phyloP scores from a whole-genome alignment of 2,888 invertebrate genomes.

The Rhingia campestris region DNA sequence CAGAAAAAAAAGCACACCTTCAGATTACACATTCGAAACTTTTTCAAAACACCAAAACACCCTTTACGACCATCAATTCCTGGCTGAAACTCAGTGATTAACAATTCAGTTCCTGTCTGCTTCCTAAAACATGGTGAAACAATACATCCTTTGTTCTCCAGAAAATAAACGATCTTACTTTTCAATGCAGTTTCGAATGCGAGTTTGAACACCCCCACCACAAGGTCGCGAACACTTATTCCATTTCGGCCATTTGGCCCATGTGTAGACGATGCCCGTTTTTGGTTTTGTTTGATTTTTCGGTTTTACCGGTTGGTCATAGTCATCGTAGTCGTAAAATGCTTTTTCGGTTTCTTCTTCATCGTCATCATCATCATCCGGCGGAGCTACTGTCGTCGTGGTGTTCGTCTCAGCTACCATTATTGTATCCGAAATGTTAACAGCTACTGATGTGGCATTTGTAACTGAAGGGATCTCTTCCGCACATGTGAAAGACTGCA shows the following conservation, averaged over 20 bases:
- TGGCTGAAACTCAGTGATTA: conserved; percentile 74
- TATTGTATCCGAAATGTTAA: not conserved
- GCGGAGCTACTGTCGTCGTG: not conserved
- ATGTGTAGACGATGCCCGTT: conserved; percentile 81
- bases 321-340: conserved; percentile 76
- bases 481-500: not conserved
- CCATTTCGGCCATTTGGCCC: conserved; percentile 90
- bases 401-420: not conserved
- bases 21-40: conserved; percentile 92
- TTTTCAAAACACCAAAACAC: conserved; percentile 89
- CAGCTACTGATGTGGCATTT: not conserved
- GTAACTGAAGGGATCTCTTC: conserved; percentile 9
- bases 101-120: conserved; percentile 67
- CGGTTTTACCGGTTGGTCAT: conserved; percentile 67
- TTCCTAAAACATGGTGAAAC: conserved; percentile 22
- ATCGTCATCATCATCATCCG: conserved; percentile 75
- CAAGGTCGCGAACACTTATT: conserved; percentile 89
- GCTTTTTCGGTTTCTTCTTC: conserved; percentile 16
- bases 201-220: conserved; percentile 89
- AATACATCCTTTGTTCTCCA: too few species aligned
- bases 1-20: conserved; percentile 84
- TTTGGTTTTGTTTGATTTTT: conserved; percentile 71
- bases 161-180: conserved; percentile 77
- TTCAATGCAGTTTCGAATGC: conserved; percentile 87
- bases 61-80: conserved; percentile 79